These are phyloP conservation scores for Tretioscincus oriximinensis DNA, from an alignment of 2,113 vertebrate genomes.

Conservation along the genomic window DNA sequence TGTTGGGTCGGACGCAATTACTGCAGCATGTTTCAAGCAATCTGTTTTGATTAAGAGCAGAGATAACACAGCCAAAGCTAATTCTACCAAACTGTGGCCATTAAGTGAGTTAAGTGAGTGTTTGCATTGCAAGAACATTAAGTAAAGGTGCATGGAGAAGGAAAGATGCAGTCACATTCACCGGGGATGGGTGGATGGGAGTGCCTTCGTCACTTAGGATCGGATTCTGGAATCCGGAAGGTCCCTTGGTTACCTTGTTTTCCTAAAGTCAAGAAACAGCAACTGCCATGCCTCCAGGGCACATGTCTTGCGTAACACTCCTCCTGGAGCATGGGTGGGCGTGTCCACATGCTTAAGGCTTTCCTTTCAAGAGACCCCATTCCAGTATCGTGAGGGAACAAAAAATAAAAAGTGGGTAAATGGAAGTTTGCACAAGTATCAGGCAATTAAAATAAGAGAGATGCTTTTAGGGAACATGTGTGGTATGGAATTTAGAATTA, in stretches of 20 bases:
- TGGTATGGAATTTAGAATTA: no score
- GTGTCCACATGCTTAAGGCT: not conserved
- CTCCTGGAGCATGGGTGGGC: not conserved
- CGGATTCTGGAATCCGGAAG: no score
- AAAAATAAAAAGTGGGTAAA: not conserved
- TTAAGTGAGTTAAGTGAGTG: not conserved
- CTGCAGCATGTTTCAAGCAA: not conserved
- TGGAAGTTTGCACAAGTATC: not conserved
- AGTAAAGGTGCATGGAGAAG: not conserved
- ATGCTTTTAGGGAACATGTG: not conserved
- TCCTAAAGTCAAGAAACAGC: not conserved
- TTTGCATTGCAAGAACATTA: not conserved
- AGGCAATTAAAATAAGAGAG: no score
- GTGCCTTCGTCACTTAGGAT: not conserved
- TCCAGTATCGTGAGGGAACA: no score
- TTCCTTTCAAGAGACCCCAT: no score
- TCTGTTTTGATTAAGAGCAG: conserved; percentile 31
- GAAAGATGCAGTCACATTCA: not conserved
- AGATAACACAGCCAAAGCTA: conserved; percentile 26
- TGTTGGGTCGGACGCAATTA: conserved; percentile 51
- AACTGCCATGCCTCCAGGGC: not conserved
- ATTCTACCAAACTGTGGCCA: conserved; percentile 2
- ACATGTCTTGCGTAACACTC: not conserved
- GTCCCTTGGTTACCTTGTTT: not conserved
- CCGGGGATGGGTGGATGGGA: no score